Evolutionary conservation across 2,888 invertebrate species (phyloP), one percentile per base, ranked within the genome.

Genomic region (Neoaliturus tenellus): DNA sequence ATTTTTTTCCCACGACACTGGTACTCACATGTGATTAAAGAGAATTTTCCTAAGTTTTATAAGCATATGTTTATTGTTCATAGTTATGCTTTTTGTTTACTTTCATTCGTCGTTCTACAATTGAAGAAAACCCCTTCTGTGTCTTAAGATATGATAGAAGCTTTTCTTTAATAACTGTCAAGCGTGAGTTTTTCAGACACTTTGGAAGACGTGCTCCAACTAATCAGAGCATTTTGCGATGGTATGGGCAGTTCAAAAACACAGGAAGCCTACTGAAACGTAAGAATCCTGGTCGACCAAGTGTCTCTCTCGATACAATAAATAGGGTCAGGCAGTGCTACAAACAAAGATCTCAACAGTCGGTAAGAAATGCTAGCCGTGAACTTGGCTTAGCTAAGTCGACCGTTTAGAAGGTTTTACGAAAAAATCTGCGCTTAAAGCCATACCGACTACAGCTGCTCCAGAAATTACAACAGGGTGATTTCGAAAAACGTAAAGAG

Each of bases 71-170:
- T 62, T 25, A 12, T 31, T 62, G 62, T 62, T 62, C 62, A 62
- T 62, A 23, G 62, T 31, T 62, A 28, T 5, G 23, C 31, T 62
- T 28, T 62, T 62, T 8, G 28, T 23, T 8, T 17, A 62, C 31
- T 62, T 62, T 28, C 31, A 25, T 23, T 62, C 5, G 62, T 31
- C 25, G 28, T 62, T 62, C n/a, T 62, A 62, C 5, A 62, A 12
- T 62, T 62, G 62, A 62, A 62, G 62, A 62, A 62, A 55, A 55
- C n/a, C n/a, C 55, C 23, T 55, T n/a, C 23, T 55, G 55, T 55
- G 55, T 55, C 23, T 55, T 55, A 20, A 55, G 23, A 55, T 55
- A 55, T 23, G 55, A 55, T 23, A n/a, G 23, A 55, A 20, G 20
- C n/a, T n/a, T 55, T 20, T 55, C 55, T 55, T 23, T 55, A 23